Evolutionary conservation across 2,113 vertebrate genomes (phyloP), one percentile per base, ranked within the genome.

Genomic region (Callipepla squamata): DNA sequence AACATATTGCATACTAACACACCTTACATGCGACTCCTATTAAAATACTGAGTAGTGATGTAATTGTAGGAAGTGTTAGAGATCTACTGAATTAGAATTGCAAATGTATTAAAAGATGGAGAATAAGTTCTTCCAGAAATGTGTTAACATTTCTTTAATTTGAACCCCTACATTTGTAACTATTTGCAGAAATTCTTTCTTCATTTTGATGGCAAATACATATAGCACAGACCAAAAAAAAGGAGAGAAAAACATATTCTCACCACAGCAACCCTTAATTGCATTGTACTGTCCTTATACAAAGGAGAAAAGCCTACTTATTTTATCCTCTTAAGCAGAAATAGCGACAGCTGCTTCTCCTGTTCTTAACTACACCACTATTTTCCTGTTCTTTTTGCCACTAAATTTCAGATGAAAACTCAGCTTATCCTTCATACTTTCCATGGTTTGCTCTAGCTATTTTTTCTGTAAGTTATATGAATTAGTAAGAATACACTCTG

Each of bases 151-250:
- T 90, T 87, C 16, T 67, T 74, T 32, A 90, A 53, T 80, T 68
- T 62, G 7, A 69, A 26, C 4, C 4, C 2, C 7, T 15, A 8
- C 8, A 53, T 84, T 55, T 89, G 4, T n/a, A 55, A 66, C 10
- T 2, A 66, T 25, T 76, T 85, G 50, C 13, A 83, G 45, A 2
- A 67, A 34, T 21, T 84, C 3, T 76, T 78, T 80, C 32, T 67
- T 63, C 16, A 15, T 55, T 45, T 38, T 32, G 50, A 59, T 75
- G 19, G 14, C 16, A 92, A 92, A 80, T 9, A 58, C 14, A 53
- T 57, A 4, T 13, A 47, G 34, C 13, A 47, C 68, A 72, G 4
- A 18, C 0, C 5, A 9, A 7, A 5, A 6, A 0, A 1, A 0
- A 1, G 18, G 66, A 3, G 0, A 12, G 5, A 45, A 5, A 57